Evolutionary conservation across 2,888 invertebrate species (phyloP).

Genomic region (Acrobasis consociella): DNA sequence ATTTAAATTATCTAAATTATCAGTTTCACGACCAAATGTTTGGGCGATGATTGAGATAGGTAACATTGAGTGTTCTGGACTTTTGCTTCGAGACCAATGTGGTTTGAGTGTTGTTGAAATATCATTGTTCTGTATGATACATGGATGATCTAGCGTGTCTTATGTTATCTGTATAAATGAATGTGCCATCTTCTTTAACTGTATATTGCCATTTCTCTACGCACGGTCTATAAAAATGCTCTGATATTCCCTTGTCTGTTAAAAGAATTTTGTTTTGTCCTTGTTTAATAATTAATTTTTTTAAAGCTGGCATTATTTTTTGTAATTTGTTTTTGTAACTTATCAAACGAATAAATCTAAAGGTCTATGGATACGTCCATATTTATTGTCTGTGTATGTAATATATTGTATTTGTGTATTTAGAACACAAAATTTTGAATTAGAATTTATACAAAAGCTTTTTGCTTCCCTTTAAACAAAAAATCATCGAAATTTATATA

Average conservation of each 20-base stretch:
- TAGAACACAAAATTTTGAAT: conserved; percentile 40
- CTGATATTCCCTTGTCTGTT: conserved; percentile 14
- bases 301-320: background rate
- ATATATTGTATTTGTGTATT: conserved; percentile 48
- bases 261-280: background rate
- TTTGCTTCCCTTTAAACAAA: conserved; percentile 15
- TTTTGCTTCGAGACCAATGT: conserved; percentile 50
- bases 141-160: conserved; percentile 46
- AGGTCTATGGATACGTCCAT: conserved; percentile 65
- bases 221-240: conserved; percentile 41
- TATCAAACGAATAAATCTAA: conserved; percentile 25
- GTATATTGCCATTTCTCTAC: conserved; percentile 65
- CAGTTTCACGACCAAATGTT: conserved; percentile 65
- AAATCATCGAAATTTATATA: conserved; percentile 29
- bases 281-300: background rate
- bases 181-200: conserved; percentile 77
- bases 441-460: conserved; percentile 34
- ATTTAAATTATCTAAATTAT: conserved; percentile 51
- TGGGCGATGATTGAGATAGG: conserved; percentile 37
- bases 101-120: conserved; percentile 44
- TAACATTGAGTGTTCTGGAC: conserved; percentile 31
- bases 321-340: conserved; percentile 6
- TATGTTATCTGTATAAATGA: conserved; percentile 60
- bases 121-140: conserved; percentile 44
- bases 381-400: conserved; percentile 54